Conservation (phyloP, 2,113 vertebrate species). For the Hucho hucho region DNA sequence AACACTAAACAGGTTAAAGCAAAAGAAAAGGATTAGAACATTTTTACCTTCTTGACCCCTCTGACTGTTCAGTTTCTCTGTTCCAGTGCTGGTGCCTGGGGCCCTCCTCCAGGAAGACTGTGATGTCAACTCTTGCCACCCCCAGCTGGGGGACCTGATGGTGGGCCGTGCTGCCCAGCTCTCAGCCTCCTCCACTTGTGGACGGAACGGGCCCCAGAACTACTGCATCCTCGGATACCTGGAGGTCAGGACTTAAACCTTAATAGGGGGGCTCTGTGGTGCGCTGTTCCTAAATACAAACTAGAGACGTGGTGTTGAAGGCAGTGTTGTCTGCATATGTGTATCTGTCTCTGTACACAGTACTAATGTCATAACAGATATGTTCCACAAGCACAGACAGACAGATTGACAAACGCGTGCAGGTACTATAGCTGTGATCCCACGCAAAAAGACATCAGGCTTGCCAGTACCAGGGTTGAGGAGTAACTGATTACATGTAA, state of each 20-base stretch:
- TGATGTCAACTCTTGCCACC: constrained; percentile 67
- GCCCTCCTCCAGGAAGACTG: constrained; percentile 67
- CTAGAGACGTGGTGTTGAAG: no score
- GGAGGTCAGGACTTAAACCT: constrained; percentile 70
- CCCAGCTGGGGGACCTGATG: constrained; percentile 78
- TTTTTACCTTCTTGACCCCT: neutral
- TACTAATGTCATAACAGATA: neutral
- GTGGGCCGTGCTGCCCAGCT: constrained; percentile 77
- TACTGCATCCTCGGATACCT: constrained; percentile 89
- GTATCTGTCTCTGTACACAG: neutral
- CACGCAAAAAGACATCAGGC: no score
- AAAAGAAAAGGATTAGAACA: no score
- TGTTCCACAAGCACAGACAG: no score
- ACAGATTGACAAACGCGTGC: no score
- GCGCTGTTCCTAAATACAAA: no score
- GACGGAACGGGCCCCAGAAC: constrained; percentile 73
- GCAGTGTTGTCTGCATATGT: no score
- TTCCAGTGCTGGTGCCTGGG: constrained; percentile 63
- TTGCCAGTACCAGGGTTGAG: no score
- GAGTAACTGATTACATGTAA: no score
- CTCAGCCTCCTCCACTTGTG: constrained; percentile 82
- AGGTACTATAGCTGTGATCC: no score
- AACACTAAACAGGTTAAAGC: no score
- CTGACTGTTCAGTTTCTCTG: neutral
- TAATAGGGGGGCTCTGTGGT: no score